These are phyloP conservation scores for Phodopus roborovskii DNA, from an alignment of 2,113 vertebrate genomes.

Conservation along the genomic window DNA sequence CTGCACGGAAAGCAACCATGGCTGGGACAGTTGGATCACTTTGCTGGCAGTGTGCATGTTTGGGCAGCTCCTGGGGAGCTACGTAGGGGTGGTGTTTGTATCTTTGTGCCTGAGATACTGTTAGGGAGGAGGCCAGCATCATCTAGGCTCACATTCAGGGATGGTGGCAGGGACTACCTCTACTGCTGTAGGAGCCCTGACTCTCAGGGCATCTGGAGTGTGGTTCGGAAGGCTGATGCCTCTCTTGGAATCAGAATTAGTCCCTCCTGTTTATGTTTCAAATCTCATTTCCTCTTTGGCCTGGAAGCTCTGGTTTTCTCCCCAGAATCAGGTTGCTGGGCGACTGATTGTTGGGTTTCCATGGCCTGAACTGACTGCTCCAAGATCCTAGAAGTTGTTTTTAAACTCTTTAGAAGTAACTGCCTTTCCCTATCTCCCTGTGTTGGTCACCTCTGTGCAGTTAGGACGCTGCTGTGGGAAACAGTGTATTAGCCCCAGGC, in stretches of 20 bases:
- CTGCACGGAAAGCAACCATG: background rate
- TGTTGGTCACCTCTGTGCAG: background rate
- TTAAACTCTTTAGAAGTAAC: background rate
- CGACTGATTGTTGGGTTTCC: background rate
- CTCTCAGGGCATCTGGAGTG: background rate
- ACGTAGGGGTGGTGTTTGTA: background rate
- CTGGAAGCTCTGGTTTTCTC: conserved; percentile 54
- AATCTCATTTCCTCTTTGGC: conserved; percentile 57
- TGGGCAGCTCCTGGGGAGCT: background rate
- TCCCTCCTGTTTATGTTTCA: conserved; percentile 43
- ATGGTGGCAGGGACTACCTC: background rate
- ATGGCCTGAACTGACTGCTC: background rate
- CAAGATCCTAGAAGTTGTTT: conserved; percentile 38
- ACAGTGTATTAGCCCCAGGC: background rate
- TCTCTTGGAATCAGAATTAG: background rate
- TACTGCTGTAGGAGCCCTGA: background rate
- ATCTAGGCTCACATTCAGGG: background rate
- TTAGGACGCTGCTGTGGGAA: background rate
- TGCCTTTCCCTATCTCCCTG: background rate
- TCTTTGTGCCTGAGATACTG: background rate
- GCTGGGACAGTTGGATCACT: background rate
- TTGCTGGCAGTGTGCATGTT: conserved; percentile 8
- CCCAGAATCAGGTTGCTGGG: conserved; percentile 24
- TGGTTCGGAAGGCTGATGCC: conserved; percentile 35
- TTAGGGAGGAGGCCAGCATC: background rate